phyloP scores from a whole-genome alignment of 2,113 vertebrate species.

The Myrmecobius fasciatus region DNA sequence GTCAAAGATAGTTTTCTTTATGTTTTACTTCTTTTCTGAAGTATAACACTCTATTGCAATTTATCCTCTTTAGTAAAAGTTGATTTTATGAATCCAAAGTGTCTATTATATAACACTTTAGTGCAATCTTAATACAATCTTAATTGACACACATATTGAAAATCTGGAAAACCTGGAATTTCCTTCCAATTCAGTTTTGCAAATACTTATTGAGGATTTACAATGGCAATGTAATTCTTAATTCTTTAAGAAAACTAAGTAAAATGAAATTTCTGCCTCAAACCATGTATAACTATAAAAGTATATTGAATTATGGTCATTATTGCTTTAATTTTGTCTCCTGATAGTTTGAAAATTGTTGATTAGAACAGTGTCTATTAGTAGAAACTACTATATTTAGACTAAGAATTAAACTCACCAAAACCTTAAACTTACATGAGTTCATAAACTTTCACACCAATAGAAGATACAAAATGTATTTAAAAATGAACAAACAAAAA shows the following conservation, averaged over 20 bases:
- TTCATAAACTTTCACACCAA: neutral
- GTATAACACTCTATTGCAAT: neutral
- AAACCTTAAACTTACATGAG: neutral
- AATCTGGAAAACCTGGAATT: neutral
- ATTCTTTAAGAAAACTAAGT: neutral
- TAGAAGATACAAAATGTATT: neutral
- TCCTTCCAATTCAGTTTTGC: neutral
- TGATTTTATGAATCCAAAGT: neutral
- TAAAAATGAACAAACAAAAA: neutral
- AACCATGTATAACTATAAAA: neutral
- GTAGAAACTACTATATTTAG: neutral
- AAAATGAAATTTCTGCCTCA: neutral
- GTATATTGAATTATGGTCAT: neutral
- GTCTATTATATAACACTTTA: neutral
- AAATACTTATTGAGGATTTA: neutral
- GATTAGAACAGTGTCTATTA: neutral
- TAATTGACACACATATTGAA: neutral
- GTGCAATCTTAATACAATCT: neutral
- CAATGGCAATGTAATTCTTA: neutral
- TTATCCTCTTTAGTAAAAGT: neutral
- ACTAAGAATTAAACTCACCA: neutral
- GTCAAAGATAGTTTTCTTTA: slow-evolving; percentile 43
- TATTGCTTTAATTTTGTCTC: neutral
- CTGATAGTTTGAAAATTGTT: neutral
- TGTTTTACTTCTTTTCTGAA: neutral